Conservation (phyloP, 2,888 invertebrate genomes). For the Pinctada fucata region DNA sequence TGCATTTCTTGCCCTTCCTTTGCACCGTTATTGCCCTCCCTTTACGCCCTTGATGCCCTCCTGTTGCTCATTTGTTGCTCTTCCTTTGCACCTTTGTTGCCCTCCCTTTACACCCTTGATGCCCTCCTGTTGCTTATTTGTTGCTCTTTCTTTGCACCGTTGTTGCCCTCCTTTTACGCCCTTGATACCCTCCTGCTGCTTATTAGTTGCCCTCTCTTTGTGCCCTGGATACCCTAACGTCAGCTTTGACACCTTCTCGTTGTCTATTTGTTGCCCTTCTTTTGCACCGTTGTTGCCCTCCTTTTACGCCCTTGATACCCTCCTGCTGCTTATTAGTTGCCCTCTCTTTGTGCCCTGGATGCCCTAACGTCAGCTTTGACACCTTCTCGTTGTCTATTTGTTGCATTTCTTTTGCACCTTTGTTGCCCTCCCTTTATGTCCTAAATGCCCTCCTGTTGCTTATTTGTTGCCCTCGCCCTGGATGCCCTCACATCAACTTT, state of each 20-base stretch:
- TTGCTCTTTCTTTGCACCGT: too few species aligned
- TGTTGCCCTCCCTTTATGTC: background rate
- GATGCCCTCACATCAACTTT: too few species aligned
- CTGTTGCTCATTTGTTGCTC: too few species aligned
- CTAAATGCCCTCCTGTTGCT: background rate
- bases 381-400: slow-evolving; percentile 19
- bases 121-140: too few species aligned
- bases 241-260: background rate
- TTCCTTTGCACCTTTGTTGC: too few species aligned
- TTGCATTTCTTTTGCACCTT: background rate
- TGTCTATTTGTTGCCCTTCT: background rate
- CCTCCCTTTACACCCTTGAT: too few species aligned
- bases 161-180: too few species aligned
- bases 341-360: background rate
- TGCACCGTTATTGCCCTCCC: too few species aligned
- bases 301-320: background rate
- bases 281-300: background rate
- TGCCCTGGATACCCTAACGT: background rate
- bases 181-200: background rate
- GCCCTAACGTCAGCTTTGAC: background rate
- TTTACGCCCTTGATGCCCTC: too few species aligned
- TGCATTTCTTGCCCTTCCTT: too few species aligned
- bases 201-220: background rate
- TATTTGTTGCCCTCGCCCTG: too few species aligned
- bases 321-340: background rate